Evolutionary conservation across 2,797 vertebrate species (phyloP).

Genomic region (Gallinago nigripennis): DNA sequence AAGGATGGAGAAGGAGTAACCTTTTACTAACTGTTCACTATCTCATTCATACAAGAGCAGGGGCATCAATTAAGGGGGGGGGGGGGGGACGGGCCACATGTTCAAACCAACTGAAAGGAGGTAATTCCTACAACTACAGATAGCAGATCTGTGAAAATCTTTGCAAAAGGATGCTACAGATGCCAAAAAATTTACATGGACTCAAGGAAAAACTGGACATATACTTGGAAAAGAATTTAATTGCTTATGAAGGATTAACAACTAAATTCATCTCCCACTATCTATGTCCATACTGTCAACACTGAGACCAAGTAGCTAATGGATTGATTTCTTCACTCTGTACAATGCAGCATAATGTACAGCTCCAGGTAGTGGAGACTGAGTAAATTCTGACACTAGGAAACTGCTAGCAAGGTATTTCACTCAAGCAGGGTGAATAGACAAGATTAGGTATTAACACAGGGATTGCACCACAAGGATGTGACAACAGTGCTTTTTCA

Average conservation of each 20-base stretch:
- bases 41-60: background rate
- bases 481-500: background rate
- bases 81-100: no score
- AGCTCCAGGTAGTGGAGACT: background rate
- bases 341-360: background rate
- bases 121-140: background rate
- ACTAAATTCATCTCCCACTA: background rate
- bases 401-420: background rate
- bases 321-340: background rate
- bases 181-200: background rate
- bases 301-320: background rate
- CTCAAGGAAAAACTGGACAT: background rate
- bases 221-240: background rate
- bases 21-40: background rate
- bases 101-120: background rate
- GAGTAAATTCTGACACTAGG: background rate
- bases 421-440: background rate
- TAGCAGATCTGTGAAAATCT: background rate
- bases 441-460: background rate
- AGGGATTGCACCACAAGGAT: background rate
- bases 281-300: background rate
- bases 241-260: constrained; percentile 5
- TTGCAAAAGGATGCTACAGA: background rate
- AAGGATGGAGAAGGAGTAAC: background rate
- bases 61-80: background rate